Evolutionary conservation across 1,140 invertebrate species (phyloP).

Genomic region (Drosophila lini): DNA sequence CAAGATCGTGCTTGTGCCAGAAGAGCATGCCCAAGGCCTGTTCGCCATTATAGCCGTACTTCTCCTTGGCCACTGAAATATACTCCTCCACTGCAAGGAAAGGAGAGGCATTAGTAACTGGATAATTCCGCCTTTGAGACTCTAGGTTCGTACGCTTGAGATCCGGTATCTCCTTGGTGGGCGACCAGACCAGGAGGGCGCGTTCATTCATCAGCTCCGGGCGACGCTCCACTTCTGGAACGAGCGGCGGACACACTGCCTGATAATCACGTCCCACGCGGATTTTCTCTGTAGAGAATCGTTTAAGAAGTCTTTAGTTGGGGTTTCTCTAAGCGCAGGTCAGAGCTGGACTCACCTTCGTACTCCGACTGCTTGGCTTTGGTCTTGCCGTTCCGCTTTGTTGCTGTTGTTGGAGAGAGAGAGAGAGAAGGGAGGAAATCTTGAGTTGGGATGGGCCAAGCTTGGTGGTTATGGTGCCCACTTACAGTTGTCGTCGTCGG

Average conservation of each 20-base stretch:
- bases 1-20: conserved; percentile 98
- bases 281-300: conserved; percentile 89
- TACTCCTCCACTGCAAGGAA: conserved; percentile 94
- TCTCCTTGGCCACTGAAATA: conserved; percentile 97
- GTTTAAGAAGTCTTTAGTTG: not conserved
- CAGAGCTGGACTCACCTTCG: conserved; percentile 63
- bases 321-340: too few species aligned
- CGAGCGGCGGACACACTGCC: conserved; percentile 93
- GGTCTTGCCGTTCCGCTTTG: conserved; percentile 82
- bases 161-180: conserved; percentile 94
- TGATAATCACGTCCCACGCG: conserved; percentile 97
- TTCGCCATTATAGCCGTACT: conserved; percentile 98
- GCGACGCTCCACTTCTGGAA: conserved; percentile 87
- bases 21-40: conserved; percentile 99
- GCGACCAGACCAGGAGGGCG: conserved; percentile 97
- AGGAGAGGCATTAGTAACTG: not conserved
- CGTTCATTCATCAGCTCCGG: conserved; percentile 90
- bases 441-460: not conserved
- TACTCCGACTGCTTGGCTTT: conserved; percentile 83
- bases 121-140: too few species aligned
- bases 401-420: conserved; percentile 51
- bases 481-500: conserved; percentile 92
- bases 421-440: conserved; percentile 4
- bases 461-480: conserved; percentile 6
- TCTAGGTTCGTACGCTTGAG: conserved; percentile 89